Conservation (phyloP, 2,113 vertebrate genomes). For the Gopherus flavomarginatus region DNA sequence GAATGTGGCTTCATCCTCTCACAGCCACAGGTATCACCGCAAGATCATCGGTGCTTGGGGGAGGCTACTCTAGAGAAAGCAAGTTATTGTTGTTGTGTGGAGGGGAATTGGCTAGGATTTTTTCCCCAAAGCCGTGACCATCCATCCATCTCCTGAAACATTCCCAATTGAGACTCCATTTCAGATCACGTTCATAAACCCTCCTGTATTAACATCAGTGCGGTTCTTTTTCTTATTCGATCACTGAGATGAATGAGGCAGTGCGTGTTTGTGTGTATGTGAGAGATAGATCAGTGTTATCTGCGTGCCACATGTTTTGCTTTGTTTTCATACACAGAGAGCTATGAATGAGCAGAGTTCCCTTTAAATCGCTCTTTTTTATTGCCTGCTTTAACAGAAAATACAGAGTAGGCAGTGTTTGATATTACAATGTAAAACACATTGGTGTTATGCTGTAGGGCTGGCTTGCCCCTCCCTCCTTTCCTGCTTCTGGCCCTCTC, state of each 20-base stretch:
- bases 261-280: not conserved
- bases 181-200: conserved; percentile 63
- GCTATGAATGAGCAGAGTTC: conserved; percentile 54
- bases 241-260: conserved; percentile 59
- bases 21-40: not conserved
- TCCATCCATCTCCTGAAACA: not conserved
- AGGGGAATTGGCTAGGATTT: fast-evolving
- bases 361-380: conserved; percentile 74
- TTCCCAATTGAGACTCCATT: conserved; percentile 44
- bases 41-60: not conserved
- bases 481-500: conserved; percentile 13
- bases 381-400: conserved; percentile 74
- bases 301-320: conserved; percentile 77
- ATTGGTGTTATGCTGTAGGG: conserved; percentile 67
- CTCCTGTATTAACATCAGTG: conserved; percentile 62
- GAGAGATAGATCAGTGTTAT: conserved; percentile 72
- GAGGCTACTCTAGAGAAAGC: not conserved
- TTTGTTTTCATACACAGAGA: conserved; percentile 71
- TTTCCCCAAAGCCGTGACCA: not conserved
- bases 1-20: not conserved
- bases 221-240: conserved; percentile 76
- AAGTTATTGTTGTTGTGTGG: no score
- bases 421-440: conserved; percentile 74
- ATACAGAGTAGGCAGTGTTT: conserved; percentile 68
- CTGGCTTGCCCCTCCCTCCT: conserved; percentile 55